Evolutionary conservation across 2,797 vertebrate species (phyloP).

Genomic region (Arremon aurantiirostris): DNA sequence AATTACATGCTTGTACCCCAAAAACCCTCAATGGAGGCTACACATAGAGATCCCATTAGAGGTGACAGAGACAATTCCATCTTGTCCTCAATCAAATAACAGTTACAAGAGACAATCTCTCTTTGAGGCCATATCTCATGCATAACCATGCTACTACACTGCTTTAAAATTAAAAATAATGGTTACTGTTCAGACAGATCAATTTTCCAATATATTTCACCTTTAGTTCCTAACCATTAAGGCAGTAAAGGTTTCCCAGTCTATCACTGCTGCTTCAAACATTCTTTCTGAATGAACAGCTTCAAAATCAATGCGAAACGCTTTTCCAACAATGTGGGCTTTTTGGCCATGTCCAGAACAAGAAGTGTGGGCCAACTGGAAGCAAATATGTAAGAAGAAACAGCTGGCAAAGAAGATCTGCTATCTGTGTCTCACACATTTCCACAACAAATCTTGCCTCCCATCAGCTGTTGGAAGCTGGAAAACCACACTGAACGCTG

Average conservation of each 20-base stretch:
- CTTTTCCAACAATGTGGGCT: background rate
- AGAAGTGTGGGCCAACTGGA: background rate
- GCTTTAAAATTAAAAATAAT: background rate
- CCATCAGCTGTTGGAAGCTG: background rate
- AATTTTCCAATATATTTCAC: background rate
- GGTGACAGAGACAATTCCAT: background rate
- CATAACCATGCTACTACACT: background rate
- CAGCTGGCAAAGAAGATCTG: background rate
- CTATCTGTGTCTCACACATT: background rate
- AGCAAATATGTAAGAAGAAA: background rate
- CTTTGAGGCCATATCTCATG: background rate
- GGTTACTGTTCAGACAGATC: background rate
- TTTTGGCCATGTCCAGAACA: background rate
- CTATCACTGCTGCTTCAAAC: background rate
- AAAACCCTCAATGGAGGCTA: background rate
- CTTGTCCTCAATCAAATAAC: background rate
- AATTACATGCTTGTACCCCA: background rate
- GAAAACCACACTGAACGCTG: background rate
- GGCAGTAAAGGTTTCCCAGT: background rate
- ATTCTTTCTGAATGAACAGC: background rate
- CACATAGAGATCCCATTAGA: accelerated
- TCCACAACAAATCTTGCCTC: background rate
- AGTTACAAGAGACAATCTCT: background rate
- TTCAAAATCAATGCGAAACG: background rate
- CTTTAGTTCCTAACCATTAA: background rate